These are phyloP conservation scores for Hypotaenidia okinawae DNA, from an alignment of 2,797 vertebrate genomes.

Conservation along the genomic window DNA sequence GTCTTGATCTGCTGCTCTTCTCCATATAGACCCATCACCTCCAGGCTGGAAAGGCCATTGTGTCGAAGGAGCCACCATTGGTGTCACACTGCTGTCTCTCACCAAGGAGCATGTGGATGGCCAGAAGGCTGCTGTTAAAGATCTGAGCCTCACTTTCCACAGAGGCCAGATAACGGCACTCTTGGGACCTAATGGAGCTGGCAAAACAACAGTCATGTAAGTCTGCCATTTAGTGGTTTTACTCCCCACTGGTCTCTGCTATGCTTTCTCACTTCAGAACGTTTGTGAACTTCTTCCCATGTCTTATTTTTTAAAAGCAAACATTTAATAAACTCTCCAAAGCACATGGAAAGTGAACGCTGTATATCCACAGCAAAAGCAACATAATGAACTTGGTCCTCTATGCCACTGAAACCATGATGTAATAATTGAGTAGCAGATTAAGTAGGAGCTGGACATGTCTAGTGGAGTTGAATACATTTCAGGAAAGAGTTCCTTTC, in stretches of 20 bases:
- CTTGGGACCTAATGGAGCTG: constrained; percentile 77
- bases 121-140: constrained; percentile 54
- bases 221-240: background rate
- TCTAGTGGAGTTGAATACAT: background rate
- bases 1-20: background rate
- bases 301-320: background rate
- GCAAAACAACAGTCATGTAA: constrained; percentile 79
- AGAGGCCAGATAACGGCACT: constrained; percentile 75
- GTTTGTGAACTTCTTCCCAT: background rate
- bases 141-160: constrained; percentile 75
- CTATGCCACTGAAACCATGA: background rate
- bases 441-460: background rate
- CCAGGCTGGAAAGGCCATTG: background rate
- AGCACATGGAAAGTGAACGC: background rate
- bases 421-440: background rate
- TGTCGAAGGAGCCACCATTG: background rate
- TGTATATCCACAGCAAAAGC: background rate
- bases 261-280: background rate
- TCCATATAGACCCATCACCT: background rate
- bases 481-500: background rate
- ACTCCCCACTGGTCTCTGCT: background rate
- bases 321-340: background rate
- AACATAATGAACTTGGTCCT: background rate
- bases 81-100: constrained; percentile 66
- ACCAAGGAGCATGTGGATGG: constrained; percentile 63